A percentile compares a stretch with the other conserved stretches of the same genome.
phyloP scores from a whole-genome alignment of 2,888 invertebrate species.

The Furcula furcula region DNA sequence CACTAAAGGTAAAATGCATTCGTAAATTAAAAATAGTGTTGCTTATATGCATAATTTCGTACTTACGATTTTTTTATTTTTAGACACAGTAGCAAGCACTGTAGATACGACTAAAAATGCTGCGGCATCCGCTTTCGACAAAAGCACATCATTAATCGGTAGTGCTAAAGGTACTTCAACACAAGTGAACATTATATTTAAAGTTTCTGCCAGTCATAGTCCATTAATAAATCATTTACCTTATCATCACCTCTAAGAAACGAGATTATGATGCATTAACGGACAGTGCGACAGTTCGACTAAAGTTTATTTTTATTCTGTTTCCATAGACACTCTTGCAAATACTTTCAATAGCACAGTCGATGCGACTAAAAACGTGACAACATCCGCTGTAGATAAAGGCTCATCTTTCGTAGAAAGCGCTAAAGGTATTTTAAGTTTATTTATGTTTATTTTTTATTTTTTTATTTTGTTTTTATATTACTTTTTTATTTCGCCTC shows the following conservation, averaged over 20 bases:
- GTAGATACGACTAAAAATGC: conserved; percentile 46
- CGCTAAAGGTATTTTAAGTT: conserved; percentile 44
- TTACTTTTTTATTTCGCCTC: too few relatives aligned
- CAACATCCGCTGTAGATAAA: conserved; percentile 48
- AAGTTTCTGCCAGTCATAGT: too few relatives aligned
- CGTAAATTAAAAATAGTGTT: background rate
- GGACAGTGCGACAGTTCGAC: too few relatives aligned
- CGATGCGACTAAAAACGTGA: conserved; percentile 55
- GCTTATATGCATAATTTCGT: background rate
- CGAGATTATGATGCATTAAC: too few relatives aligned
- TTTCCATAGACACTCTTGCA: conserved; percentile 28
- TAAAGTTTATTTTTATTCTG: conserved; percentile 1
- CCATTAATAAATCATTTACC: too few relatives aligned
- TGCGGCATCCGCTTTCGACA: conserved; percentile 36
- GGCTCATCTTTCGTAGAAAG: conserved; percentile 39
- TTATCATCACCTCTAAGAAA: too few relatives aligned
- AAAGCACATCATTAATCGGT: conserved; percentile 34
- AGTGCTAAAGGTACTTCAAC: conserved; percentile 40
- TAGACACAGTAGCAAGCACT: conserved; percentile 39
- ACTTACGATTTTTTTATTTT: background rate
- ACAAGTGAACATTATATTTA: too few relatives aligned
- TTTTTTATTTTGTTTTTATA: conserved; percentile 4
- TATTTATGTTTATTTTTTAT: background rate
- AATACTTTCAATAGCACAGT: conserved; percentile 47
- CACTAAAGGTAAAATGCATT: background rate